A percentile compares a stretch with the other conserved stretches of the same genome.
These are phyloP conservation scores for Zeus faber DNA, from an alignment of 2,113 vertebrate species.

Conservation along the genomic window DNA sequence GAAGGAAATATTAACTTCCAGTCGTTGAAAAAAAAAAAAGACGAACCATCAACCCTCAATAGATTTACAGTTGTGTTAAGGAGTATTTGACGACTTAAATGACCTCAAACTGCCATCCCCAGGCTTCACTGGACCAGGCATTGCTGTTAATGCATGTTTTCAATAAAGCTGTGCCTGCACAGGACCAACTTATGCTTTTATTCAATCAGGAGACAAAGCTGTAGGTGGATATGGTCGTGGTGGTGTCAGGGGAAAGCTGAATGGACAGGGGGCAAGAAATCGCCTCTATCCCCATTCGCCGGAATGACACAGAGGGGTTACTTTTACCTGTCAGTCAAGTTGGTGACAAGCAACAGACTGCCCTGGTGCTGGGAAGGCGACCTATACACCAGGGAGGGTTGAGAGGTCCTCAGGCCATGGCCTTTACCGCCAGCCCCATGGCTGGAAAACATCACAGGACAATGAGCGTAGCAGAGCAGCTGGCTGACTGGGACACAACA, in stretches of 20 bases:
- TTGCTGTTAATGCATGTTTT: constrained; percentile 57
- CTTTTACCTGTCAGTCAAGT: constrained; percentile 73
- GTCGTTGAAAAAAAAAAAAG: too few species aligned
- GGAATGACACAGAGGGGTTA: constrained; percentile 42
- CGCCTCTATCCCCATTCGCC: constrained; percentile 19
- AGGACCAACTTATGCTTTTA: constrained; percentile 51
- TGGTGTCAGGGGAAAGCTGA: constrained; percentile 36
- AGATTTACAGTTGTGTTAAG: too few species aligned
- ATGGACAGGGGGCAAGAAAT: constrained; percentile 59
- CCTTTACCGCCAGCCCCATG: constrained; percentile 7
- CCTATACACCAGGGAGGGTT: constrained; percentile 33
- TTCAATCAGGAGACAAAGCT: constrained; percentile 65
- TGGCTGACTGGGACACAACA: constrained; percentile 17
- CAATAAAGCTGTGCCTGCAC: constrained; percentile 49
- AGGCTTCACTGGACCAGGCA: constrained; percentile 1
- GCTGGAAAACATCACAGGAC: background rate
- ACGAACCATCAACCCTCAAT: too few species aligned
- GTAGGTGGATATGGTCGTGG: constrained; percentile 30
- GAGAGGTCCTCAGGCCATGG: constrained; percentile 45
- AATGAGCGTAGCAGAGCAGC: constrained; percentile 18
- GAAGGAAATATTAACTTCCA: too few species aligned
- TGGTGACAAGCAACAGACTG: constrained; percentile 29
- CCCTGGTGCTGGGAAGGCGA: constrained; percentile 11
- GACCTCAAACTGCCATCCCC: too few species aligned
- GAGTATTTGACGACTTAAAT: too few species aligned